Evolutionary conservation across 2,113 vertebrate species (phyloP).

Genomic region (Atlantisia rogersi): DNA sequence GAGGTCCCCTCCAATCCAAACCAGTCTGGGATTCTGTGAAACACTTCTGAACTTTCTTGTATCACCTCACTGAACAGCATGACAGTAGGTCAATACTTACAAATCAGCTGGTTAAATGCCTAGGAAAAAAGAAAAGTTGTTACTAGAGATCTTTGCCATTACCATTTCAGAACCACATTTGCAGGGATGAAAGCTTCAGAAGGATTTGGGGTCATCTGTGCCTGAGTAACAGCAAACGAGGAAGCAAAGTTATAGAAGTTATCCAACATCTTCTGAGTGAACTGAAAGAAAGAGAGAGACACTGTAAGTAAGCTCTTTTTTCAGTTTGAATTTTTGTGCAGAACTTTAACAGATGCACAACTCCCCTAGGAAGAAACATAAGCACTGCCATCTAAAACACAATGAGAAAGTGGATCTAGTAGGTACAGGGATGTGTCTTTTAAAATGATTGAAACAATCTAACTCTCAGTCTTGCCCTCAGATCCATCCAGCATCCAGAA

Average conservation of each 20-base stretch:
- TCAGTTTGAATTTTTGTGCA: neutral
- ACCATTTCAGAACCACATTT: conserved; percentile 90
- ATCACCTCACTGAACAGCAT: neutral
- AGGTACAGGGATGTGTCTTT: neutral
- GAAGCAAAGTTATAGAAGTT: conserved; percentile 93
- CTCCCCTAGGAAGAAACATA: neutral
- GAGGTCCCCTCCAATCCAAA: no score
- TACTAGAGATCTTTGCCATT: conserved; percentile 25
- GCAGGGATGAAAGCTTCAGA: conserved; percentile 94
- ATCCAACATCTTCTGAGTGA: conserved; percentile 97
- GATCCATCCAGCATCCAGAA: neutral
- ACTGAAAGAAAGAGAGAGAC: conserved; percentile 69
- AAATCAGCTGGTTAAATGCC: neutral
- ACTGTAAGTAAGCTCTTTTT: neutral
- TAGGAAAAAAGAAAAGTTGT: neutral
- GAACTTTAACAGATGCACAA: neutral
- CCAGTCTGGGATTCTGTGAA: no score
- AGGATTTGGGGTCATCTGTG: conserved; percentile 92
- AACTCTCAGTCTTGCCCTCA: neutral
- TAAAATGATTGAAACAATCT: neutral
- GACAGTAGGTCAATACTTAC: neutral
- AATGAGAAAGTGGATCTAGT: neutral
- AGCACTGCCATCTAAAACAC: neutral
- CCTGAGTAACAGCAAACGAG: conserved; percentile 91
- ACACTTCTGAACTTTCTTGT: neutral